Evolutionary conservation across 2,113 vertebrate genomes (phyloP).

Genomic region (Callionymus lyra): DNA sequence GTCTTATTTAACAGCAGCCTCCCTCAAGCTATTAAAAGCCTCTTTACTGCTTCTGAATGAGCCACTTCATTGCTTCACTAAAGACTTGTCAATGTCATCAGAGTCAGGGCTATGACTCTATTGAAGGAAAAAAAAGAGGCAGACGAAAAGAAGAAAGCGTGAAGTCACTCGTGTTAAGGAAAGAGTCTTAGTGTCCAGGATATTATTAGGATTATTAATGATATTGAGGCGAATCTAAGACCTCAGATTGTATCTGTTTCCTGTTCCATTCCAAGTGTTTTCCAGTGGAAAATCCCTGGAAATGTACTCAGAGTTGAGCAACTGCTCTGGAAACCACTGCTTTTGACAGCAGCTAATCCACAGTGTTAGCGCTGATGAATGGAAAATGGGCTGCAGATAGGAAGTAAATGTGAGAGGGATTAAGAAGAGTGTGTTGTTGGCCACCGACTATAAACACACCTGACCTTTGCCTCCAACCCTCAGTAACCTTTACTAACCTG

Average conservation of each 20-base stretch:
- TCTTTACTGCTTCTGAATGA: slow-evolving; percentile 33
- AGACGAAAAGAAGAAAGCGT: slow-evolving; percentile 3
- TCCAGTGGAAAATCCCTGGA: slow-evolving; percentile 24
- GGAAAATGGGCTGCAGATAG: slow-evolving; percentile 27
- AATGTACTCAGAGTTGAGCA: slow-evolving; percentile 9
- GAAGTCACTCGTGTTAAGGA: too few relatives aligned
- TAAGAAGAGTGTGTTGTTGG: slow-evolving; percentile 13
- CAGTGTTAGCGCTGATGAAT: slow-evolving; percentile 2
- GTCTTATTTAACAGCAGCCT: slow-evolving; percentile 22
- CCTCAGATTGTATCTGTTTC: too few relatives aligned
- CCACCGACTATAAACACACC: not conserved
- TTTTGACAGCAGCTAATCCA: too few relatives aligned
- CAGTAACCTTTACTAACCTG: slow-evolving; percentile 5
- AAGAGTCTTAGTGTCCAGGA: too few relatives aligned
- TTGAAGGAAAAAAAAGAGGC: too few relatives aligned
- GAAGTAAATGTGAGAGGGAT: slow-evolving; percentile 1
- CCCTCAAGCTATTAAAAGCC: slow-evolving; percentile 37
- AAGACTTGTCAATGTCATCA: slow-evolving; percentile 24
- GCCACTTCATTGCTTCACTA: slow-evolving; percentile 34
- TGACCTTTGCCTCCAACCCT: slow-evolving; percentile 4
- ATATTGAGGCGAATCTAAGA: too few relatives aligned
- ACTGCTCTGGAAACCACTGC: slow-evolving; percentile 5
- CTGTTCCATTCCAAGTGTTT: not conserved
- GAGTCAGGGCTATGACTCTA: slow-evolving; percentile 14
- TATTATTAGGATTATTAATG: too few relatives aligned